Evolutionary conservation across 2,797 vertebrate genomes (phyloP).

Genomic region (Pangasius larnaudii): DNA sequence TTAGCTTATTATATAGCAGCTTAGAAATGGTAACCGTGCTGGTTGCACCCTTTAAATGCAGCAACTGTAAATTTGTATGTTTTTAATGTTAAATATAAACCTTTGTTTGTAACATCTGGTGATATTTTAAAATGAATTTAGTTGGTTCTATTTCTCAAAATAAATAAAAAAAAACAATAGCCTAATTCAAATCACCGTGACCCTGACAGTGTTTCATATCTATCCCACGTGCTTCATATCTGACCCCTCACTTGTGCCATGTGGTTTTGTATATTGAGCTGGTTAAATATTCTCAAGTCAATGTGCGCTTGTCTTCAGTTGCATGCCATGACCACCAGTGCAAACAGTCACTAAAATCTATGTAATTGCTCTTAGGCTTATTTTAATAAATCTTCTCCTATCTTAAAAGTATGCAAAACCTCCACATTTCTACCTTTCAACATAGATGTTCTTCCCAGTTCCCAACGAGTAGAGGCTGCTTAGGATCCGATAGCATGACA

Average conservation of each 20-base stretch:
- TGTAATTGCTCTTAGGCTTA: neutral
- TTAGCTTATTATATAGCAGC: neutral
- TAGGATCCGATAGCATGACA: conserved; percentile 95
- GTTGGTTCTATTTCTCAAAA: neutral
- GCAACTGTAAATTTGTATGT: neutral
- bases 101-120: neutral
- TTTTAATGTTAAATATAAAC: neutral
- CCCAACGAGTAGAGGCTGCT: conserved; percentile 94
- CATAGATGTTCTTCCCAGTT: conserved; percentile 98
- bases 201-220: neutral
- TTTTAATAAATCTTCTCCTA: neutral
- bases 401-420: neutral
- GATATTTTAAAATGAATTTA: neutral
- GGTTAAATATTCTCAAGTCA: neutral
- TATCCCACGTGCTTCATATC: neutral
- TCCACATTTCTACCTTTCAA: conserved; percentile 86
- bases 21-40: neutral
- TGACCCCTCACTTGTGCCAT: neutral
- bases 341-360: neutral
- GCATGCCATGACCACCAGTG: neutral
- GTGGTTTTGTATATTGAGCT: neutral
- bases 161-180: neutral
- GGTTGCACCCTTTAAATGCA: neutral
- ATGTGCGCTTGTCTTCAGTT: neutral
- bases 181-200: neutral